phyloP scores from a whole-genome alignment of 2,888 invertebrate species.

The Parascotia fuliginaria region DNA sequence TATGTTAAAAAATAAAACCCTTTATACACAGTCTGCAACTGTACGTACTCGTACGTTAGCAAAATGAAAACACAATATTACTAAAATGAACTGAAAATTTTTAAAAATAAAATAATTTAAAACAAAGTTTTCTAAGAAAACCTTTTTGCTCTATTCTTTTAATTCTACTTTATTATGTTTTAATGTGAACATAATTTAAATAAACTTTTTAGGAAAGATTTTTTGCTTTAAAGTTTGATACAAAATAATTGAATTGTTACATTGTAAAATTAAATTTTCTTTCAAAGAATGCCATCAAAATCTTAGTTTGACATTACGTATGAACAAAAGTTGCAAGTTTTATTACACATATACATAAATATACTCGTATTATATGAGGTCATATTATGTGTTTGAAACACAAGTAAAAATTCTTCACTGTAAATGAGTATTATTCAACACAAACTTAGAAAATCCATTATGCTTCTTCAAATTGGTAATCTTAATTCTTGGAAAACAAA shows the following conservation, averaged over 20 bases:
- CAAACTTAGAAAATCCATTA: too few relatives aligned
- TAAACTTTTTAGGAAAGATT: conserved; percentile 9
- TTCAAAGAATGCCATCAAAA: neutral
- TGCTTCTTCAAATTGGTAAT: too few relatives aligned
- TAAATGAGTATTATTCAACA: too few relatives aligned
- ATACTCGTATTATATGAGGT: too few relatives aligned
- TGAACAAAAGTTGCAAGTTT: too few relatives aligned
- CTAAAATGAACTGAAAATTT: conserved; percentile 12
- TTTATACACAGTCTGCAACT: too few relatives aligned
- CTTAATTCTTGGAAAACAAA: too few relatives aligned
- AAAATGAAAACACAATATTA: neutral
- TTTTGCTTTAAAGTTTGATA: neutral
- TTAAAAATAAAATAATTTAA: conserved; percentile 5
- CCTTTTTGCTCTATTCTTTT: conserved; percentile 8
- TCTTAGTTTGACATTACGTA: neutral
- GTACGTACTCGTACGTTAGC: too few relatives aligned
- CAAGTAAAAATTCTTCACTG: too few relatives aligned
- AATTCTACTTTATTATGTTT: neutral
- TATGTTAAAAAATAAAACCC: too few relatives aligned
- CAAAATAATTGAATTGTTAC: neutral
- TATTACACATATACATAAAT: too few relatives aligned
- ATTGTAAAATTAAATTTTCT: neutral
- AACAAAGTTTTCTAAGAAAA: conserved; percentile 22
- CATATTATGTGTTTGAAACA: too few relatives aligned
- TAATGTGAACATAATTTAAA: conserved; percentile 6